Percentiles rank a stretch among this genome's conserved stretches.
Evolutionary conservation across 2,888 invertebrate species (phyloP).

Genomic region (Drosophila rubida): DNA sequence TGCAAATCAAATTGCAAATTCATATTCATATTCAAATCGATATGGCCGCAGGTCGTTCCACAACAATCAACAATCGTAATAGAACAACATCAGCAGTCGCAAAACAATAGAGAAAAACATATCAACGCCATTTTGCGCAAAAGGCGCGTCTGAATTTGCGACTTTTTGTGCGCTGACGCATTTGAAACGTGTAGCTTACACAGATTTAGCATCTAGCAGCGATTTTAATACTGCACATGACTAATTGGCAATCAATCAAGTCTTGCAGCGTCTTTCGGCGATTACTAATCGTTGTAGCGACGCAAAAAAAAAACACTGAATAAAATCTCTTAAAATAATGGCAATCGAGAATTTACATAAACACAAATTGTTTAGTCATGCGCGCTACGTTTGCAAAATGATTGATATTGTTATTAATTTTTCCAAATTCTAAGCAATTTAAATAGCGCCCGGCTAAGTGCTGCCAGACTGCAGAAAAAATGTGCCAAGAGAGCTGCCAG

Average conservation of each 20-base stretch:
- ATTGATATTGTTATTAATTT: constrained; percentile 31
- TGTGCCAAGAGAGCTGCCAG: neutral
- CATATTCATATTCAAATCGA: constrained; percentile 38
- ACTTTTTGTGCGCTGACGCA: constrained; percentile 45
- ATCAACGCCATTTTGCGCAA: constrained; percentile 34
- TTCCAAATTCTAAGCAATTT: constrained; percentile 29
- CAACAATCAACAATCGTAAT: constrained; percentile 18
- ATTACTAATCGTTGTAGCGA: constrained; percentile 56
- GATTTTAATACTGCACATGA: constrained; percentile 58
- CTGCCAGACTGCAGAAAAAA: constrained; percentile 2
- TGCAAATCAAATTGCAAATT: constrained; percentile 18
- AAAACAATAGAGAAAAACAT: constrained; percentile 1
- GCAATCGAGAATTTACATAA: constrained; percentile 47
- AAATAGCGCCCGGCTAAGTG: neutral
- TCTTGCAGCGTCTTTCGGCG: constrained; percentile 48
- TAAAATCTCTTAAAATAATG: constrained; percentile 19
- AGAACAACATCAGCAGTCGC: neutral
- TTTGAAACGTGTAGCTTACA: constrained; percentile 33
- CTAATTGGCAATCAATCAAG: constrained; percentile 77
- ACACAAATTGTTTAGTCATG: constrained; percentile 41
- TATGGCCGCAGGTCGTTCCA: constrained; percentile 44
- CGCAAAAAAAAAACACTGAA: constrained; percentile 12
- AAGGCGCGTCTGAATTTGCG: constrained; percentile 18
- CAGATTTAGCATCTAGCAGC: constrained; percentile 58
- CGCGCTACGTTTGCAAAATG: constrained; percentile 4